A percentile compares a stretch with the other conserved stretches of the same genome.
phyloP scores from a whole-genome alignment of 2,113 vertebrate species.

The Pseudorasbora parva region DNA sequence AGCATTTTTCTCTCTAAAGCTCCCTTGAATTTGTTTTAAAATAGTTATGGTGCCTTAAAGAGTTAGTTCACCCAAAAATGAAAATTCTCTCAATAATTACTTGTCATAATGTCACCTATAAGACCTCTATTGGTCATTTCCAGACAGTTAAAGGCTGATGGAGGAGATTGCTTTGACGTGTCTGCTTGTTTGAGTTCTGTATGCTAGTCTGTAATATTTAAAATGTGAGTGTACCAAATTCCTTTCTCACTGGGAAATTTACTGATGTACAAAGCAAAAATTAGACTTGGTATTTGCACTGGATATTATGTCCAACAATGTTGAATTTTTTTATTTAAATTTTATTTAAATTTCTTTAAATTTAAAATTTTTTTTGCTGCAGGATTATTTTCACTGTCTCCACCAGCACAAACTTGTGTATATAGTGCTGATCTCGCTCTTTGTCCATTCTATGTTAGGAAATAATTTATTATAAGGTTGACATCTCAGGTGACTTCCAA shows the following conservation, averaged over 20 bases:
- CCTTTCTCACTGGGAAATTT: background rate
- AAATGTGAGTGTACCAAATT: background rate
- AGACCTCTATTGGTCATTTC: background rate
- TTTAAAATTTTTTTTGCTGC: too few relatives aligned
- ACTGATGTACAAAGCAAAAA: background rate
- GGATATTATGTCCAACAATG: background rate
- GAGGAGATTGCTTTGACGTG: background rate
- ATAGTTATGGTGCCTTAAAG: background rate
- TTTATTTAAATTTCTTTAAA: too few relatives aligned
- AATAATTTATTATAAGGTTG: conserved; percentile 52
- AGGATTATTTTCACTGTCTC: background rate
- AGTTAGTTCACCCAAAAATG: too few relatives aligned
- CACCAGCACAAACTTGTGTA: background rate
- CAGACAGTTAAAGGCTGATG: background rate
- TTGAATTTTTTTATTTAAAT: background rate
- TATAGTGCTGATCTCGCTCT: background rate
- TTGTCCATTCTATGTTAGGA: conserved; percentile 46
- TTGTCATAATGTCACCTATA: too few relatives aligned
- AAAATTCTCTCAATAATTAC: too few relatives aligned
- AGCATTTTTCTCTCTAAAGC: background rate
- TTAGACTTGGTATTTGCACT: background rate
- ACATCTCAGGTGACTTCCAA: conserved; percentile 58
- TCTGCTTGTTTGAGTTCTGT: background rate
- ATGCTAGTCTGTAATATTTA: background rate
- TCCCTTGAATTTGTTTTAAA: background rate